Evolutionary conservation across 2,113 vertebrate genomes (phyloP).

Genomic region (Mus spicilegus): DNA sequence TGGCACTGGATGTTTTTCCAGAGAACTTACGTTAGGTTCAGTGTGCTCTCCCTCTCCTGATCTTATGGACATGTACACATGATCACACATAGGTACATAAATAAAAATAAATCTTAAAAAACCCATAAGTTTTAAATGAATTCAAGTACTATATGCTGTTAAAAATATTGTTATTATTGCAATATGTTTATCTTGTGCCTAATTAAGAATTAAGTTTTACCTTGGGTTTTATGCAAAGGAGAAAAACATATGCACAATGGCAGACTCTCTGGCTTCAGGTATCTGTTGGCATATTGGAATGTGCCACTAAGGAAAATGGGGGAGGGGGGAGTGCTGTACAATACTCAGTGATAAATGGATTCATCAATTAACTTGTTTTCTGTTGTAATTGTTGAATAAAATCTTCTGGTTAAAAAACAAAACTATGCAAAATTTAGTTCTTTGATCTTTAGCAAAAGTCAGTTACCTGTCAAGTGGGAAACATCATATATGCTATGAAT

Average conservation of each 20-base stretch:
- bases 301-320: neutral
- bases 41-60: no score
- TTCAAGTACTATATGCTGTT: neutral
- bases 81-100: no score
- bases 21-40: neutral
- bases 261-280: neutral
- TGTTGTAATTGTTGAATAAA: slow-evolving; percentile 8
- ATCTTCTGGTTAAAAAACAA: neutral
- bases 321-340: no score
- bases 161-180: neutral
- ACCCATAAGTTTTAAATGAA: neutral
- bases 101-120: neutral
- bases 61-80: neutral
- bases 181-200: neutral
- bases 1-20: neutral
- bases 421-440: neutral
- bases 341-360: neutral
- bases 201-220: neutral
- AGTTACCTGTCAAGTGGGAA: neutral
- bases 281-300: neutral
- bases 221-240: neutral
- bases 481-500: neutral
- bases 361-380: neutral
- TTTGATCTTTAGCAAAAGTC: neutral
- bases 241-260: neutral